A percentile compares a stretch with the other conserved stretches of the same genome.
phyloP scores from a whole-genome alignment of 2,888 invertebrate species.

The Schizotus pectinicornis region DNA sequence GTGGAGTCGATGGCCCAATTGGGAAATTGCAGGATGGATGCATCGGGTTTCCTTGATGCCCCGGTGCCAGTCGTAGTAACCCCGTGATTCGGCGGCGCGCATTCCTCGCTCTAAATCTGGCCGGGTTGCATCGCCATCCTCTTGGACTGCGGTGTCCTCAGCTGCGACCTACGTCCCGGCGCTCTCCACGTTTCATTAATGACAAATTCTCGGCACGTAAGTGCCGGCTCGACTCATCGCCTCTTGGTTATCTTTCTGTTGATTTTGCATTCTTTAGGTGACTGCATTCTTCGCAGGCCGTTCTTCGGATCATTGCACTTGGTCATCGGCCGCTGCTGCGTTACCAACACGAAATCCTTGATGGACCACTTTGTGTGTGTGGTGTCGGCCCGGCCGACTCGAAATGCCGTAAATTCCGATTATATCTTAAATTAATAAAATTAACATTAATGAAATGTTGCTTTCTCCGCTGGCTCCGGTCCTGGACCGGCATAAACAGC shows the following conservation, averaged over 20 bases:
- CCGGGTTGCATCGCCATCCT: constrained; percentile 15
- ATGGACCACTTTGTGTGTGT: constrained; percentile 44
- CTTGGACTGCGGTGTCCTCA: constrained; percentile 18
- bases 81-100: constrained; percentile 27
- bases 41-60: constrained; percentile 18
- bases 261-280: constrained; percentile 54
- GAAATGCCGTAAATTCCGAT: constrained; percentile 39
- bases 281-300: constrained; percentile 52
- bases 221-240: constrained; percentile 32
- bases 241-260: constrained; percentile 49
- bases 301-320: constrained; percentile 53
- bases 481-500: constrained; percentile 14
- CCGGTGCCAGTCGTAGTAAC: constrained; percentile 20
- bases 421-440: constrained; percentile 40
- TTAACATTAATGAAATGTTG: constrained; percentile 38
- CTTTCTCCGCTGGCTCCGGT: constrained; percentile 32
- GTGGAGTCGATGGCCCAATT: no score
- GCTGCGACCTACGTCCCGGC: constrained; percentile 32
- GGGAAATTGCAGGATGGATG: neutral
- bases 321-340: constrained; percentile 34
- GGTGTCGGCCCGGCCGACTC: constrained; percentile 15
- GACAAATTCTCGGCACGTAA: constrained; percentile 35
- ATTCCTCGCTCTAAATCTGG: constrained; percentile 31
- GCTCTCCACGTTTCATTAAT: constrained; percentile 35
- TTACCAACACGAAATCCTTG: constrained; percentile 49